Percentiles rank a stretch among this genome's conserved stretches.
Evolutionary conservation across 2,113 vertebrate genomes (phyloP).

Genomic region (Thalassarche chlororhynchos): DNA sequence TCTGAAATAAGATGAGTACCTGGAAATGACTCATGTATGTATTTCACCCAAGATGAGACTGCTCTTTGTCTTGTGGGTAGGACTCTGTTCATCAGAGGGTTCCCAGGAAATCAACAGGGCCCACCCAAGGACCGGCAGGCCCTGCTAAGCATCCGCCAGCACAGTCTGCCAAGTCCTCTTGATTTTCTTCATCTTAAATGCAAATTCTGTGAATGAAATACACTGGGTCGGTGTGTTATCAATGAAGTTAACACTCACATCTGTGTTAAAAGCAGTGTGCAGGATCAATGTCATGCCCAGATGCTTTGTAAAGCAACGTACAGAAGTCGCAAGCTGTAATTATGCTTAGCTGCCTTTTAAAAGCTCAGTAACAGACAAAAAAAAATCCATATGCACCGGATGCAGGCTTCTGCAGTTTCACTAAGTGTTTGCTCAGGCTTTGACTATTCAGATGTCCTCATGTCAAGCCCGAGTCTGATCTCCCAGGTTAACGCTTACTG

Average conservation of each 20-base stretch:
- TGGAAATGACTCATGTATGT: neutral
- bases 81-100: neutral
- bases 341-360: neutral
- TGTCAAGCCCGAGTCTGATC: neutral
- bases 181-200: neutral
- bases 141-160: no score
- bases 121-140: neutral
- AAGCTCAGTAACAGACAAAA: neutral
- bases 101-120: neutral
- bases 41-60: neutral
- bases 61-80: neutral
- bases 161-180: neutral
- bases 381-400: neutral
- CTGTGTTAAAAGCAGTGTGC: neutral
- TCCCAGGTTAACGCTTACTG: fast-evolving
- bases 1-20: neutral
- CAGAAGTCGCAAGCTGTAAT: neutral
- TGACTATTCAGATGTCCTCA: neutral
- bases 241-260: neutral
- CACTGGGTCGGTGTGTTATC: neutral
- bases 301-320: neutral
- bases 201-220: neutral
- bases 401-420: neutral
- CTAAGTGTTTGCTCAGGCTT: neutral
- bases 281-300: fast-evolving